Evolutionary conservation across 2,113 vertebrate species (phyloP), one percentile per base, ranked within the genome.

Genomic region (Oncorhynchus gorbuscha): DNA sequence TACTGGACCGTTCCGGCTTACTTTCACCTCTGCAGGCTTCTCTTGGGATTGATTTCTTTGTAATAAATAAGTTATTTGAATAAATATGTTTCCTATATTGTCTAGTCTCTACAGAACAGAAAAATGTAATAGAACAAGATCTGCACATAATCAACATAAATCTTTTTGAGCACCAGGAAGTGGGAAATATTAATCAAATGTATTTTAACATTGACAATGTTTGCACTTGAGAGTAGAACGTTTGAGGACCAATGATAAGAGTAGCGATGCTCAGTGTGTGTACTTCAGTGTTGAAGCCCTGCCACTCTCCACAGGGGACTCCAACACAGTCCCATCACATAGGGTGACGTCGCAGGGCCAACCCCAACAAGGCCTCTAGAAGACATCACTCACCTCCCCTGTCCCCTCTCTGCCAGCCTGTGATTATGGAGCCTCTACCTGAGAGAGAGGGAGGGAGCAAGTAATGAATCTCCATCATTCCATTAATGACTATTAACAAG

Each of bases 401-500:
- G 69, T 73, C 80, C 74, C 82, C 69, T 74, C 35, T 71, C 75
- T 82, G 85, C 82, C 87, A 80, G 73, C 24, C 65, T 73, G 82
- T 73, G 77, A 88, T 80, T 79, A 84, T 74, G 84, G 72, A 79
- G 61, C 68, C 20, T 18, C 74, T 77, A 86, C 78, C 83, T 71
- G 70, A 4, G 45, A 32, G 39, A 67, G 45, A 28, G 28, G 67
- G 51, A 72, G 39, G 79, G 69, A 69, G 64, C 68, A 68, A 70
- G 72, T 81, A 84, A 93, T 92, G 86, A 90, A 92, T 89, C 78
- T 69, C 82, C 72, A 81, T 88, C 79, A 81, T 89, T 85, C 86
- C 80, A 84, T 86, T 86, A 90, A 86, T 89, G 88, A 90, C 92
- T 90, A 90, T 90, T 87, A 90, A 85, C 77, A 79, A 87, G 82